Evolutionary conservation across 2,113 vertebrate genomes (phyloP).

Genomic region (Bubo scandiacus): DNA sequence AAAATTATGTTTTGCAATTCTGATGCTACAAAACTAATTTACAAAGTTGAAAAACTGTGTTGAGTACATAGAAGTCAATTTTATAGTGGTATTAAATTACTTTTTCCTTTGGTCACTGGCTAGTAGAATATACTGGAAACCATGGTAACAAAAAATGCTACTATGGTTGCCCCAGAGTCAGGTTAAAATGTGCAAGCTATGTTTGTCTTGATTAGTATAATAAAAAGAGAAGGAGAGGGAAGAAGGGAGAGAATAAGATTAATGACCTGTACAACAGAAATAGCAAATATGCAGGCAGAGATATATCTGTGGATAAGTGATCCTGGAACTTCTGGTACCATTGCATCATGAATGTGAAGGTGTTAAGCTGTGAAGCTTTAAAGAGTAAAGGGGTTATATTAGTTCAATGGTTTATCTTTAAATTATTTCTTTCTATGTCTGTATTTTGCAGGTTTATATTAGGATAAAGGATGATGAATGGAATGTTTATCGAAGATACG

Average conservation of each 20-base stretch:
- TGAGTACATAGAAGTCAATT: not conserved
- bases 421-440: not conserved
- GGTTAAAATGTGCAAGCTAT: not conserved
- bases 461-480: slow-evolving; percentile 97
- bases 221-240: not conserved
- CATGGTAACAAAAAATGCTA: not conserved
- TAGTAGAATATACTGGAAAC: slow-evolving; percentile 6
- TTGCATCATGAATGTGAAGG: not conserved
- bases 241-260: not conserved
- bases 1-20: not conserved
- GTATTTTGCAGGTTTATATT: slow-evolving; percentile 86
- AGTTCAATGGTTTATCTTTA: not conserved
- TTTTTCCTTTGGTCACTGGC: not conserved
- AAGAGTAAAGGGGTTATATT: not conserved
- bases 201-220: not conserved
- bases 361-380: not conserved
- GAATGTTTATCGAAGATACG: slow-evolving; percentile 95
- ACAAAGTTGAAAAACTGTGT: not conserved
- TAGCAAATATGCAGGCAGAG: too few species aligned
- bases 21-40: slow-evolving; percentile 8
- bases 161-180: not conserved
- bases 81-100: not conserved
- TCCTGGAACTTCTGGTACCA: not conserved
- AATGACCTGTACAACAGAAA: not conserved
- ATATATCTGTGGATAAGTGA: not conserved